Base-by-base conservation (phyloP, 2,113 vertebrate species). In the Lampris megalopsis region DNA sequence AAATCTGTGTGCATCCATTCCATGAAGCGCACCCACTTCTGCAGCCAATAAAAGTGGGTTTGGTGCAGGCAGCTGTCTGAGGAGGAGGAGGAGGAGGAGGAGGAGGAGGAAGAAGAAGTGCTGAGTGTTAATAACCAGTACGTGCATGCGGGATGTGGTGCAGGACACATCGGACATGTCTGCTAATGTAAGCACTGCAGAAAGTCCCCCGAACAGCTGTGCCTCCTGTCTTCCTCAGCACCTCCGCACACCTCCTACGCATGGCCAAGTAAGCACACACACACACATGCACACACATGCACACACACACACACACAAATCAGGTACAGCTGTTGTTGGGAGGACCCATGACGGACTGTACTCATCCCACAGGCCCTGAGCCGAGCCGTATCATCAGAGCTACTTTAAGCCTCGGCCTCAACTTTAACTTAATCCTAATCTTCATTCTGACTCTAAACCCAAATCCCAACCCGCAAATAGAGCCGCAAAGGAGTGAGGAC, bases 171-270 rank as follows among this genome's bases (percentile, higher is more conserved):
- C 63, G 60, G 65, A 79, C 67, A 61, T 68, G 77, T 82, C 71
- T 82, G 80, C 71, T 53, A 84, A 60, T 77, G 81, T 72, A 83
- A 82, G 80, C 70, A 80, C 59, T 70, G 47, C 56, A 52, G 56
- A 35, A 24, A 24, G 77, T 75, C 71, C 75, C 87, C 62, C 5
- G 53, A 87, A 83, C 81, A 87, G 81, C 79, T 86, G 86, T 73
- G 82, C 70, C 79, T 83, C 75, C 58, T 42, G 45, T 84, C 82
- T 73, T 79, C 69, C 71, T 85, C 79, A 71, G 81, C 74, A 81
- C 71, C 67, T 84, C 80, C 81, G 71, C 61, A 72, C 62, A 79
- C 77, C 66, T 61, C 68, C 78, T 42, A 1, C 48, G 9, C 36
- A 41, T 7, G 13, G n/a, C 13, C 37, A 9, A 5, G 9, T 36